Evolutionary conservation across 2,113 vertebrate genomes (phyloP), one percentile per base, ranked within the genome.

Genomic region (Caranx ignobilis): DNA sequence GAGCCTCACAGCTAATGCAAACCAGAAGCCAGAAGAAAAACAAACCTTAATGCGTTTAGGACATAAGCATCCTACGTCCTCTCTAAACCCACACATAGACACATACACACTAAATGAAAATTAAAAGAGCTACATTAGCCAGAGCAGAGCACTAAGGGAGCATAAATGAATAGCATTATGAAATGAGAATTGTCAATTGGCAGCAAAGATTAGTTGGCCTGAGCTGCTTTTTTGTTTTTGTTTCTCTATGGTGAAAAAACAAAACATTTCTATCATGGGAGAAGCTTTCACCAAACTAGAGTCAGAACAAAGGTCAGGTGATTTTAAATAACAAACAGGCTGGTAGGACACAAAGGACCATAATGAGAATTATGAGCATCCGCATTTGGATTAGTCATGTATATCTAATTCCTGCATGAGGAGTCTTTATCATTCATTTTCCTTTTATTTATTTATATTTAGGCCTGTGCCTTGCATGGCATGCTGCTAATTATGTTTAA

Each of bases 101-200:
- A 26, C 64, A 71, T 43, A 56, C 74, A 71, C n/a, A 60, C 52
- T 52, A 77, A 72, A 88, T 85, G 67, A 78, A 89, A 90, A 92
- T 88, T 57, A 92, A 86, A 91, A 88, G 85, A 31, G 76, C 61
- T 32, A 54, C 81, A 62, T 90, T 85, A 91, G 74, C 81, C 88
- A 74, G 78, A 88, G 82, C 87, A 61, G 59, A 62, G 60, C 78
- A 78, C 73, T 71, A 37, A 76, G 81, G 87, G 60, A 77, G 84
- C 76, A 75, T 79, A 90, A 91, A 92, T 92, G 77, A 88, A 93
- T 77, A 86, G 85, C 87, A 71, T 87, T 85, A 88, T 93, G 76
- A 87, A 88, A 87, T 70, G 71, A 82, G 83, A 67, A 77, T 79
- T 86, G 87, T 89, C 89, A 89, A 80, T 67, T 89, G 77, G 77